These are phyloP conservation scores for Condylura cristata DNA, from an alignment of 2,113 vertebrate species.

Conservation along the genomic window DNA sequence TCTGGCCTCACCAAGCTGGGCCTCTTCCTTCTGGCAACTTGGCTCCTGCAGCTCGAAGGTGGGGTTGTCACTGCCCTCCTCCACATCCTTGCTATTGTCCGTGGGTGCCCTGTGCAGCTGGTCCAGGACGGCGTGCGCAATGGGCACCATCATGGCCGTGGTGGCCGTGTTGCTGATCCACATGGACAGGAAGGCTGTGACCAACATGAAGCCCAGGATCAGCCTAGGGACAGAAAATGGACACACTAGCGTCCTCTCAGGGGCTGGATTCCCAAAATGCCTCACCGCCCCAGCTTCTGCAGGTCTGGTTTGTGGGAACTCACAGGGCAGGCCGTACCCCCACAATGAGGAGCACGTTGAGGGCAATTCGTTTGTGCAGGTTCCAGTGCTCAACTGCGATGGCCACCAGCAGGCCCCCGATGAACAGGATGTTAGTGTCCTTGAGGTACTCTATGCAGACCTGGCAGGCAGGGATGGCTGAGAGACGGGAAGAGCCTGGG, in stretches of 20 bases:
- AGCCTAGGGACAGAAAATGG: slow-evolving; percentile 83
- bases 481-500: background rate
- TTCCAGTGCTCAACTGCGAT: slow-evolving; percentile 93
- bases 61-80: slow-evolving; percentile 70
- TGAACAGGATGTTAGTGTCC: slow-evolving; percentile 94
- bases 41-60: slow-evolving; percentile 85
- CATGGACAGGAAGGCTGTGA: slow-evolving; percentile 97
- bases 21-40: background rate
- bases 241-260: background rate
- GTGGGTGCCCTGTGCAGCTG: slow-evolving; percentile 83
- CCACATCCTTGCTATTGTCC: rapidly evolving
- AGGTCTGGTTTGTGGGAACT: slow-evolving; percentile 76
- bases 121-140: slow-evolving; percentile 90
- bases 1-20: slow-evolving; percentile 8
- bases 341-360: slow-evolving; percentile 89
- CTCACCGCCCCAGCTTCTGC: background rate
- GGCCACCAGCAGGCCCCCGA: slow-evolving; percentile 94
- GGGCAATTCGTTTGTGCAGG: slow-evolving; percentile 94
- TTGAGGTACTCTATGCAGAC: slow-evolving; percentile 92
- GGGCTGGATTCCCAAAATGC: background rate
- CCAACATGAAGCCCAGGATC: slow-evolving; percentile 95
- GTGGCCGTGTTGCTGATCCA: slow-evolving; percentile 99
- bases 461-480: slow-evolving; percentile 76
- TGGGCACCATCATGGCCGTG: slow-evolving; percentile 98
- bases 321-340: slow-evolving; percentile 95